Base-by-base conservation (phyloP, 2,888 invertebrate genomes). In the Notodonta dromedarius region DNA sequence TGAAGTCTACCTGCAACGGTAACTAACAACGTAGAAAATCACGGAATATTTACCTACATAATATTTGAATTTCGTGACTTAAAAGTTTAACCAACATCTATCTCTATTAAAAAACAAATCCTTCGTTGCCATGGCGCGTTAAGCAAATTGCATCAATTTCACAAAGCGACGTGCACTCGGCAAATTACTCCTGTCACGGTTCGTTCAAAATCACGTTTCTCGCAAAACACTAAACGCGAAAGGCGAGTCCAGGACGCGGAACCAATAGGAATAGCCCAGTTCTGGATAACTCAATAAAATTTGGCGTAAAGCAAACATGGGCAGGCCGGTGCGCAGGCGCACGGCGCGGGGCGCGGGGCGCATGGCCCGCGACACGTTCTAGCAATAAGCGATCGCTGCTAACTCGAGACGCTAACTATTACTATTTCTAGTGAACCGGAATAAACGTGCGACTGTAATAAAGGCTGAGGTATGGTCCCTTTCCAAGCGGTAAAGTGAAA, bases 361-460 rank as follows among this genome's bases (percentile, higher is more conserved):
- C 65, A 24, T 24, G 60, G 62, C 42, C 63, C 58, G 61, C 61
- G 67, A 78, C 87, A 86, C 85, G 86, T 83, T 78, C 83, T 44
- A 68, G 74, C 83, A 75, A 80, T 86, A 84, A 82, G 78, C 79
- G 75, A 76, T 74, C 76, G 83, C 68, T 71, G 71, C 72, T 72
- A 61, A 73, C 66, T 76, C 67, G 66, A 69, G 68, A 69, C 65
- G 69, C 76, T 62, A 71, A 79, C 74, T 81, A 79, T 85, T 86
- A 81, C 84, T 78, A 77, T 78, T 89, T 87, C 86, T 86, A 88
- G 71, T 87, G 88, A 87, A 88, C 87, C 83, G 86, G 85, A 86
- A 85, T 87, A 83, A 86, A 84, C 85, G 79, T 72, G 80, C 70
- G 72, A 78, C 75, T 76, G 75, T 73, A 79, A 77, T 78, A 79